Evolutionary conservation across 2,888 invertebrate species (phyloP).

Genomic region (Malachius bipustulatus): DNA sequence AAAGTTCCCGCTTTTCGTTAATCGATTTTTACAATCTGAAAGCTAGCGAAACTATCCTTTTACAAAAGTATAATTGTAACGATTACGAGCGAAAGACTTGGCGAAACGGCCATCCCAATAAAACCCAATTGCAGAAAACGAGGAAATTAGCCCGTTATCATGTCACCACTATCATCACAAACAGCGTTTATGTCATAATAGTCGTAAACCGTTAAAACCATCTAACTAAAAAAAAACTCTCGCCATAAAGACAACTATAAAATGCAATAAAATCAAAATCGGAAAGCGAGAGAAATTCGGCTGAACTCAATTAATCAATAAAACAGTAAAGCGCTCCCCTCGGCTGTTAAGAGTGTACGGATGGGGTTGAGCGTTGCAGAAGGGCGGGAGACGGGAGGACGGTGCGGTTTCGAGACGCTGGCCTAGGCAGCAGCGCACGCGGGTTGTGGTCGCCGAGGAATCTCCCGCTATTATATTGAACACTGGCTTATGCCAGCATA

Average conservation of each 20-base stretch:
- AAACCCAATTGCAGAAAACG: slow-evolving; percentile 33
- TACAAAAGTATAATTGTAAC: too few relatives aligned
- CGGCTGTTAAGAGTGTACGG: slow-evolving; percentile 34
- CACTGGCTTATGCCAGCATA: slow-evolving; percentile 31
- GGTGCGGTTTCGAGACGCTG: slow-evolving; percentile 39
- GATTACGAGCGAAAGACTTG: too few relatives aligned
- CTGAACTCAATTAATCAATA: slow-evolving; percentile 40
- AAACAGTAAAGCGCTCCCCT: slow-evolving; percentile 39
- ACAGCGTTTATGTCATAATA: slow-evolving; percentile 27
- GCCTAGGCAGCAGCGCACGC: slow-evolving; percentile 36
- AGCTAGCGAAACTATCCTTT: too few relatives aligned
- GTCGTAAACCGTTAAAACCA: slow-evolving; percentile 24
- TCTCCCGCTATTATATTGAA: slow-evolving; percentile 39
- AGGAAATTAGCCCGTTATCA: slow-evolving; percentile 31
- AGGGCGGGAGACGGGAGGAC: slow-evolving; percentile 27
- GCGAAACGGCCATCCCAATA: slow-evolving; percentile 23
- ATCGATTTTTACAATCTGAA: too few relatives aligned
- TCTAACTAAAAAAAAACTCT: slow-evolving; percentile 26
- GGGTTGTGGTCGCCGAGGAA: slow-evolving; percentile 38
- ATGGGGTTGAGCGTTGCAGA: slow-evolving; percentile 24
- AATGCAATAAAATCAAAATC: slow-evolving; percentile 35
- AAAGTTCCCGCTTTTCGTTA: too few relatives aligned
- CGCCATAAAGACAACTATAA: slow-evolving; percentile 36
- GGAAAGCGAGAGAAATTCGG: slow-evolving; percentile 35
- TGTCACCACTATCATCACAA: slow-evolving; percentile 29